A percentile compares a stretch with the other conserved stretches of the same genome.
These are phyloP conservation scores for Bombylius discolor DNA, from an alignment of 2,888 invertebrate genomes.

Conservation along the genomic window DNA sequence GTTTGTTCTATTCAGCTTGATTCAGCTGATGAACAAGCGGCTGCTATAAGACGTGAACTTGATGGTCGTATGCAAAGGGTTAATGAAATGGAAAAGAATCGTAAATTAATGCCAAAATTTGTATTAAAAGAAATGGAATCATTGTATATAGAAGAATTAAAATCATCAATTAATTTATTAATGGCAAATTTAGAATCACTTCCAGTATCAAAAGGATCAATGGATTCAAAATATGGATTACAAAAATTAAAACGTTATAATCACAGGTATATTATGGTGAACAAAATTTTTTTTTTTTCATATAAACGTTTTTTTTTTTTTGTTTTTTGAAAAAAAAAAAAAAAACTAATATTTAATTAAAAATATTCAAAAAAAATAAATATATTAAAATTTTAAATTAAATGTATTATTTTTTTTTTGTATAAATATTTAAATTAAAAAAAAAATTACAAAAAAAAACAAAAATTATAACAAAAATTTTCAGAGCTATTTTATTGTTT, in stretches of 20 bases:
- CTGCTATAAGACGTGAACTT: slow-evolving; percentile 94
- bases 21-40: slow-evolving; percentile 98
- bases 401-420: too few relatives aligned
- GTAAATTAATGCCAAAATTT: slow-evolving; percentile 97
- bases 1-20: slow-evolving; percentile 57
- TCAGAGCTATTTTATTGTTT: too few relatives aligned
- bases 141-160: slow-evolving; percentile 94
- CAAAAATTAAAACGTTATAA: slow-evolving; percentile 97
- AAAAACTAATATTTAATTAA: background rate
- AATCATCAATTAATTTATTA: slow-evolving; percentile 92
- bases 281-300: background rate
- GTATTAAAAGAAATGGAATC: slow-evolving; percentile 99
- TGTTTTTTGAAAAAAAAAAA: background rate
- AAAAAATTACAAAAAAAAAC: too few relatives aligned
- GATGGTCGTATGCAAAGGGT: slow-evolving; percentile 96
- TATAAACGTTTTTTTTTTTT: background rate
- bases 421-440: too few relatives aligned
- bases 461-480: too few relatives aligned
- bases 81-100: slow-evolving; percentile 94
- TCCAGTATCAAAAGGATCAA: slow-evolving; percentile 95
- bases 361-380: background rate
- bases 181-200: slow-evolving; percentile 99
- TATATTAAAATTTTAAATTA: too few relatives aligned
- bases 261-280: slow-evolving; percentile 59
- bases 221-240: slow-evolving; percentile 93